Evolutionary conservation across 2,888 invertebrate species (phyloP), one percentile per base, ranked within the genome.

Genomic region (Tetranychus truncatus): DNA sequence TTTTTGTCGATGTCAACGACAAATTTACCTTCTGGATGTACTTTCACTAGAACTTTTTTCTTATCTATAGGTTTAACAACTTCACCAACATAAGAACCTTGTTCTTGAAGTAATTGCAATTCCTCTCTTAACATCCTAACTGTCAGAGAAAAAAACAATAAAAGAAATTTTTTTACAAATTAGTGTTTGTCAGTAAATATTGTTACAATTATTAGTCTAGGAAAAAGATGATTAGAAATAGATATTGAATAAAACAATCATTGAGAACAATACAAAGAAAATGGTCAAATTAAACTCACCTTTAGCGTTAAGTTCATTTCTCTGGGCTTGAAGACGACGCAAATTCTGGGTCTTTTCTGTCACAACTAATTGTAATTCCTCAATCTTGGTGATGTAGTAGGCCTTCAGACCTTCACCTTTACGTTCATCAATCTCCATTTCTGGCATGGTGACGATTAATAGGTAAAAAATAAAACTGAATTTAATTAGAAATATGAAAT

Each of bases 51-150:
- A 0, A 99, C 97, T 84, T 99, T 99, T 85, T 99, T 99, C 84
- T 99, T 99, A 83, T 99, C 99, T 97, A 99, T 99, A 0, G 96
- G 95, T 82, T 99, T 97, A 0, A 97, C 96, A 6, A 99, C 97
- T 85, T 99, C 99, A 11, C 99, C 99, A 3, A 99, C 99, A 84
- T 99, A 97, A 21, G 96, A 96, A 18, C 99, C 99, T 83, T 99
- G 99, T 81, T 99, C 99, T 80, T 87, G 87, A 15, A 99, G 86
- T 45, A 97, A 86, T 84, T 97, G 96, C 1, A 99, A 85, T 82
- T 99, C 99, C 82, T 99, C 99, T 9, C 97, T 88, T 77, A 99
- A 84, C 92, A 96, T 92, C 55, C 99, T 90, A 71, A 99, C 97
- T 92, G 81, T 44, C 55, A 15, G 15, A 55, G 15, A 9, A 55